These are phyloP conservation scores for Labeo catla DNA, from an alignment of 2,113 vertebrate genomes.

Conservation along the genomic window DNA sequence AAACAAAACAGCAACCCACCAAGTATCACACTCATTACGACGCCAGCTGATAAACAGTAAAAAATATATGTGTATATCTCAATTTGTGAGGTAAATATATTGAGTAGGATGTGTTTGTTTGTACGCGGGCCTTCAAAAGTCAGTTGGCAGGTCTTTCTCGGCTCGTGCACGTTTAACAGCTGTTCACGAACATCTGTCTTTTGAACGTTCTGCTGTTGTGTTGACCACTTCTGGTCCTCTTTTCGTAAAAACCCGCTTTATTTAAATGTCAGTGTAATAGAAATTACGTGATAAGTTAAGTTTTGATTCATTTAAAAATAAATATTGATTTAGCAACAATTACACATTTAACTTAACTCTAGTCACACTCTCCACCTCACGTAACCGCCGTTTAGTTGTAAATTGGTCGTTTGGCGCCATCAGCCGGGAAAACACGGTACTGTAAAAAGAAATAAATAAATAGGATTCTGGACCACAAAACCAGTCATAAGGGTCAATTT, in stretches of 20 bases:
- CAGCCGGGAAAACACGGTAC: neutral
- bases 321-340: neutral
- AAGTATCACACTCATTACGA: conserved; percentile 31
- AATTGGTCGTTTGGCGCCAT: neutral
- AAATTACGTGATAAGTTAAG: neutral
- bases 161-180: neutral
- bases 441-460: neutral
- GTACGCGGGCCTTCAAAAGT: neutral
- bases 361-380: neutral
- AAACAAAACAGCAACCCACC: conserved; percentile 39
- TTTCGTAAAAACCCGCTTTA: neutral
- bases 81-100: neutral
- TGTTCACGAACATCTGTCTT: neutral
- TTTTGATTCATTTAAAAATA: neutral
- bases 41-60: neutral
- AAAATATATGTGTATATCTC: neutral
- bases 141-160: neutral
- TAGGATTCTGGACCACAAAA: no score
- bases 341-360: neutral
- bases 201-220: neutral
- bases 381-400: neutral
- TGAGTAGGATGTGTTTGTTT: neutral
- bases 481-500: no score
- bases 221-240: neutral
- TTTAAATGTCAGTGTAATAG: neutral